These are phyloP conservation scores for Ceratothoa steindachneri DNA, from an alignment of 2,888 invertebrate genomes.

Conservation along the genomic window DNA sequence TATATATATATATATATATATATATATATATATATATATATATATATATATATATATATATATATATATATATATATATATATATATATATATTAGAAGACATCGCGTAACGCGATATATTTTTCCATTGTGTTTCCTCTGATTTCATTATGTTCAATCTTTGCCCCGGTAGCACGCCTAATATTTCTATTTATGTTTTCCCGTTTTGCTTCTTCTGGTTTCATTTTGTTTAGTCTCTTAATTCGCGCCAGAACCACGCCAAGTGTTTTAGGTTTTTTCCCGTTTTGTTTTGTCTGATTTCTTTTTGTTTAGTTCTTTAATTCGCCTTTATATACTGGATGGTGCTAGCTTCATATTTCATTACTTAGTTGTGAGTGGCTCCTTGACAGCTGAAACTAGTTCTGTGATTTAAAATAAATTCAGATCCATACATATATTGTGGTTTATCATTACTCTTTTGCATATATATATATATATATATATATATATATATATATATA, in stretches of 20 bases:
- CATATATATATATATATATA: not conserved
- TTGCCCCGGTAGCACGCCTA: no score
- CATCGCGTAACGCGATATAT: not conserved
- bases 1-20: constrained; percentile 1
- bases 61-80: not conserved
- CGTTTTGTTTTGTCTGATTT: no score
- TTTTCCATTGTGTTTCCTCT: no score
- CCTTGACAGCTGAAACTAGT: not conserved
- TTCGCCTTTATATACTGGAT: no score
- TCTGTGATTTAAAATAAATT: no score
- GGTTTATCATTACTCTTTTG: not conserved
- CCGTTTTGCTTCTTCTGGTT: not conserved
- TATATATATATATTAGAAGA: not conserved
- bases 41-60: constrained; percentile 4
- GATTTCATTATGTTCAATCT: no score
- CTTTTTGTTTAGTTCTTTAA: no score
- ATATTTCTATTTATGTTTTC: no score
- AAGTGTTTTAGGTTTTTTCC: not conserved
- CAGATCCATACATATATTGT: no score
- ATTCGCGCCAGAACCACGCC: not conserved
- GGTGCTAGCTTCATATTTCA: no score
- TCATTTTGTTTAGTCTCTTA: not conserved
- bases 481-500: no score
- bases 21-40: not conserved
- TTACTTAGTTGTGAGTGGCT: not conserved